Base-by-base conservation (phyloP, 2,888 invertebrate species). In the Drosophila stalkeri region DNA sequence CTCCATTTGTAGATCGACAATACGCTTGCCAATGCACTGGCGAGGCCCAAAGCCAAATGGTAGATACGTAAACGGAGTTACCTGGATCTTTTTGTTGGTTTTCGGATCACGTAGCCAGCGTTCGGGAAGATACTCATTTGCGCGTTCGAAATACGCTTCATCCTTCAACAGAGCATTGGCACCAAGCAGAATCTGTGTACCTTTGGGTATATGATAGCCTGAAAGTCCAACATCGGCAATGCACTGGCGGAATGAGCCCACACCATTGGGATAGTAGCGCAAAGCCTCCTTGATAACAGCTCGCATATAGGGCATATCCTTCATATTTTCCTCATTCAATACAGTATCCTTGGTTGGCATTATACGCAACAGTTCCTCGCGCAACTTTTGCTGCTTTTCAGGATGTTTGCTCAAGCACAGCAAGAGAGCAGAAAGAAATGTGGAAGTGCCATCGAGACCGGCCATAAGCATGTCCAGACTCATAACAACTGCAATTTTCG, bases 221-320 rank as follows among this genome's bases (percentile, higher is more conserved):
- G 94, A 93, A 0, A 96, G 86, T 14, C 94, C 93, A 7, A 95
- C 93, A 68, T 96, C 95, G 43, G 94, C 93, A 0, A 92, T 91
- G 55, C 94, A 93, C 63, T 92, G 91, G 67, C 96, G 93, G 12
- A 94, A 81, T 72, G 94, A 95, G 4, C 94, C 96, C 16, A 94
- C 91, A 0, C 94, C 94, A 2, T 95, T 94, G 0, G 96, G 95
- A 82, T 94, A 94, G n/a, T 95, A 75, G 81, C 96, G 94, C 67
- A 96, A 90, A 0, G 95, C 94, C 91, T 97, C 97, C 88, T 96
- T 97, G 44, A 97, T 94, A 80, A 96, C 96, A 0, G 96, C 96
- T 72, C 94, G 95, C 23, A 97, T 89, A 83, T 96, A 97, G 0
- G 94, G 94, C 72, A 94, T 92, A 59, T 94, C 89, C 49, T 93